Conservation (phyloP, 2,113 vertebrate species). For the Syngnathus floridae region DNA sequence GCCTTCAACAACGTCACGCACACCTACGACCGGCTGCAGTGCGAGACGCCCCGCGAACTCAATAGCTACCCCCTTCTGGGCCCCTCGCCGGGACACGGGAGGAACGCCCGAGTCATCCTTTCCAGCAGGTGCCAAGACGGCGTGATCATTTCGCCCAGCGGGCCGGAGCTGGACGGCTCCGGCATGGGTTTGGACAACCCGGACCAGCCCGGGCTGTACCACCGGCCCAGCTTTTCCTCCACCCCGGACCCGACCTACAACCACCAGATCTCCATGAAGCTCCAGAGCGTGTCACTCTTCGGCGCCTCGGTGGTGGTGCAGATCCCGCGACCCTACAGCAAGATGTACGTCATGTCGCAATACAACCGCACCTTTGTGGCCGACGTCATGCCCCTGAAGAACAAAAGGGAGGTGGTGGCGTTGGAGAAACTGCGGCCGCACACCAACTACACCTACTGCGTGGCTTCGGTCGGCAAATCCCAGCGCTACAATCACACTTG, state of each 20-base stretch:
- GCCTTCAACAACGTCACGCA: slow-evolving; percentile 94
- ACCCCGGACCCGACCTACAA: slow-evolving; percentile 77
- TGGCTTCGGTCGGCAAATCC: slow-evolving; percentile 85
- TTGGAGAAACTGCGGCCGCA: slow-evolving; percentile 82
- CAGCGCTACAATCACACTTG: slow-evolving; percentile 96
- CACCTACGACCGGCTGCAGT: slow-evolving; percentile 94
- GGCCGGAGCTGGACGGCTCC: slow-evolving; percentile 76
- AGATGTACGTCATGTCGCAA: slow-evolving; percentile 93
- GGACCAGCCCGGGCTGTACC: slow-evolving; percentile 73
- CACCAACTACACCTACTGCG: slow-evolving; percentile 92
- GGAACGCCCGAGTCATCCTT: slow-evolving; percentile 85
- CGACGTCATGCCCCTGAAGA: slow-evolving; percentile 86
- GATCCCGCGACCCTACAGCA: slow-evolving; percentile 89
- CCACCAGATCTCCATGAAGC: slow-evolving; percentile 78
- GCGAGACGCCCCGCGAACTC: slow-evolving; percentile 86
- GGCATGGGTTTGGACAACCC: slow-evolving; percentile 56
- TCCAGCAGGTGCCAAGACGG: slow-evolving; percentile 86
- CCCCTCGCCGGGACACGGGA: slow-evolving; percentile 80
- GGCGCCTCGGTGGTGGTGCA: slow-evolving; percentile 83
- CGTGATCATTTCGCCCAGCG: slow-evolving; percentile 77
- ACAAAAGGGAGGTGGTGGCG: slow-evolving; percentile 80
- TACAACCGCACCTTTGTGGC: slow-evolving; percentile 84
- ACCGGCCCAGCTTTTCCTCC: slow-evolving; percentile 80
- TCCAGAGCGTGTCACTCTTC: slow-evolving; percentile 80
- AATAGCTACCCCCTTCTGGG: slow-evolving; percentile 85